Conservation (phyloP, 1,140 invertebrate species). For the Stegodyphus mimosarum region DNA sequence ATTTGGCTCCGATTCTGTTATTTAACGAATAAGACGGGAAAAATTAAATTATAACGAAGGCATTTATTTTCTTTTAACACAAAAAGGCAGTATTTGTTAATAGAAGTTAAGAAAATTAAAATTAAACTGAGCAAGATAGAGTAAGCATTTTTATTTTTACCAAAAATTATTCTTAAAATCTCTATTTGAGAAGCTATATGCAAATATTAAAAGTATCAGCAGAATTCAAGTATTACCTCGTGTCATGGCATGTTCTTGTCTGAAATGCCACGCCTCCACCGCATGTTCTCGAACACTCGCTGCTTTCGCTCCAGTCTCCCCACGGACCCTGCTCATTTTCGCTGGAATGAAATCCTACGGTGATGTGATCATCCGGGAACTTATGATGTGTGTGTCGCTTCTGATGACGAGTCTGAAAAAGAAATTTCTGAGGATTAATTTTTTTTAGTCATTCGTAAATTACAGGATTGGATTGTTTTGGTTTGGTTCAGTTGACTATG, state of each 20-base stretch:
- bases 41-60: not conserved
- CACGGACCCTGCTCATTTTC: constrained; percentile 64
- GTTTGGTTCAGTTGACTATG: too few relatives aligned
- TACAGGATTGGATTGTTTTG: too few relatives aligned
- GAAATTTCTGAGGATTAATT: too few relatives aligned
- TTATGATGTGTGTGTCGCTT: constrained; percentile 38
- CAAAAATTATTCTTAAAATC: too few relatives aligned
- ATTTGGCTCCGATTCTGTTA: not conserved
- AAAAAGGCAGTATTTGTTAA: too few relatives aligned
- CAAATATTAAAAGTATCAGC: too few relatives aligned
- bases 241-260: constrained; percentile 63
- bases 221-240: constrained; percentile 18
- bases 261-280: constrained; percentile 83
- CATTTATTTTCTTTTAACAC: not conserved
- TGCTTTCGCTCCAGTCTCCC: constrained; percentile 78
- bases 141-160: too few relatives aligned
- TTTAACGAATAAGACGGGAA: not conserved
- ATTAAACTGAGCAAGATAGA: too few relatives aligned
- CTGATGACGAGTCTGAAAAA: constrained; percentile 36
- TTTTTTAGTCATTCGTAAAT: too few relatives aligned
- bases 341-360: constrained; percentile 31
- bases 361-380: constrained; percentile 24
- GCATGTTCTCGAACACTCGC: constrained; percentile 84
- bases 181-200: too few relatives aligned
- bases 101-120: too few relatives aligned